Conservation (phyloP, 2,797 vertebrate genomes). For the Tragelaphus eurycerus region DNA sequence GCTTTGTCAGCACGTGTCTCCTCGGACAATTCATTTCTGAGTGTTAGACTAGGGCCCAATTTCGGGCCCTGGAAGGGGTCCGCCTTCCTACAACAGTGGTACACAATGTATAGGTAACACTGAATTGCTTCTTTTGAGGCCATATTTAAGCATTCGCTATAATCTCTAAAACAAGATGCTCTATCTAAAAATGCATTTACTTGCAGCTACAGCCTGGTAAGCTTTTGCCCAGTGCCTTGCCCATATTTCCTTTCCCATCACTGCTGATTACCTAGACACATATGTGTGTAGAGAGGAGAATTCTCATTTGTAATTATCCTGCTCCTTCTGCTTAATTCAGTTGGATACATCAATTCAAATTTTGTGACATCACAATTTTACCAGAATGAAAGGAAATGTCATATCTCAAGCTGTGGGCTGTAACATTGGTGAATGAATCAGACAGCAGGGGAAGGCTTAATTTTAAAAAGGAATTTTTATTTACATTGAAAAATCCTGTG, state of each 20-base stretch:
- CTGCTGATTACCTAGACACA: constrained; percentile 43
- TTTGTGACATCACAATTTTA: constrained; percentile 71
- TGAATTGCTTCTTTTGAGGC: neutral
- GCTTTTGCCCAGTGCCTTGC: neutral
- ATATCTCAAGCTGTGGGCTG: constrained; percentile 46
- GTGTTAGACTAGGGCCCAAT: no score
- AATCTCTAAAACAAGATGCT: neutral
- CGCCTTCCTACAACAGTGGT: no score
- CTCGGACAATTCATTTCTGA: no score
- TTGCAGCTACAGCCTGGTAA: neutral
- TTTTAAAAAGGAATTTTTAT: constrained; percentile 56
- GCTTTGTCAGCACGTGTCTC: no score
- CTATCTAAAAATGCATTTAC: neutral
- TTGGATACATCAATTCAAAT: constrained; percentile 47
- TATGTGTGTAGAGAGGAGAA: neutral
- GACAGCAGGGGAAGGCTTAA: constrained; percentile 33
- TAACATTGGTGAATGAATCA: constrained; percentile 64
- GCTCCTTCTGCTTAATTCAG: constrained; percentile 55
- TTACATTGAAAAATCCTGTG: constrained; percentile 22
- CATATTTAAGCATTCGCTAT: neutral
- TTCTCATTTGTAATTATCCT: constrained; percentile 60
- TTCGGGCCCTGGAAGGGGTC: no score
- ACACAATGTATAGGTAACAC: neutral
- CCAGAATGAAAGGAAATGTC: constrained; percentile 65
- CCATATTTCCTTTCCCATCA: constrained; percentile 2